Base-by-base conservation (phyloP, 2,888 invertebrate genomes). In the Sinhomidia bicolor region DNA sequence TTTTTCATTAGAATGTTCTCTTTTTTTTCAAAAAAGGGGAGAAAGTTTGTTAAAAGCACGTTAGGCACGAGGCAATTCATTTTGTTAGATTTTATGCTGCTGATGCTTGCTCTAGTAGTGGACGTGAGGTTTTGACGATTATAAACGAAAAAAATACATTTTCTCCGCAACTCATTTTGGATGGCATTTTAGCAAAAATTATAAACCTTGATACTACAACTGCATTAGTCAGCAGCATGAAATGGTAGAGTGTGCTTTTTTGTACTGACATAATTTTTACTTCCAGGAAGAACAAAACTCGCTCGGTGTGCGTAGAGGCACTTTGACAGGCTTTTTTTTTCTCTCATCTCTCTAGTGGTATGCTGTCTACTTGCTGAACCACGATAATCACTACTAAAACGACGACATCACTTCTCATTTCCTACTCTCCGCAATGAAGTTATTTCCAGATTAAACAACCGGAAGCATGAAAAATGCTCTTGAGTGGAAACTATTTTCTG, bases 61-160 rank as follows among this genome's bases (percentile, higher is more conserved):
- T n/a, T n/a, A n/a, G n/a, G n/a, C n/a, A n/a, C n/a, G n/a, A n/a
- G n/a, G n/a, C n/a, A n/a, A n/a, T 9, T 20, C 41, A 20, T 12
- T 41, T 41, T 41, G 12, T 44, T 17, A 23, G 7, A 41, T 44
- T 71, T 32, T n/a, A 74, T 9, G 47, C 1, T 9, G 47, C 20
- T 62, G 62, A 6, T 65, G 29, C 20, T 20, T 71, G 71, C 5
- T 74, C 14, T 26, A 47, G 74, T 51, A 47, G 14, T 44, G 1
- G 47, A 26, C 26, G 47, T 74, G 47, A 44, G 14, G 26, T 47
- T 47, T 47, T n/a, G 26, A 26, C 26, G 74, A 74, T 74, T 74
- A 74, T 51, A 74, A 74, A 74, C 74, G 51, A 47, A 74, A 74
- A 74, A 74, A 51, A 47, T 71, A 47, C 47, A 74, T 44, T 74